phyloP scores from a whole-genome alignment of 2,113 vertebrate species.

The Leucosticte australis region DNA sequence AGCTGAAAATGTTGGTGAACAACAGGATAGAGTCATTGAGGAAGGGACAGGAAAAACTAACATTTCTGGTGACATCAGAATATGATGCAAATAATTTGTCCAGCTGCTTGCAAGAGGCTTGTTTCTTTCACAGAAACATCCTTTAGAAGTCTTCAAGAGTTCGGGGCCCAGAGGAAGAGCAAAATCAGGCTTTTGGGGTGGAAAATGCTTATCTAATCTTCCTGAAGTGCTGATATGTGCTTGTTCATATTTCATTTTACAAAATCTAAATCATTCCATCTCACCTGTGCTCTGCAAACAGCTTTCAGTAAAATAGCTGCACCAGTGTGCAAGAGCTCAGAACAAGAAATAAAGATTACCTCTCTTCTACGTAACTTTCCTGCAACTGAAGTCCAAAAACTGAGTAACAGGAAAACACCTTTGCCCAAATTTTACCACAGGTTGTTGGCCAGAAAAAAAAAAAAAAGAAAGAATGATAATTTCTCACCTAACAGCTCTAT shows the following conservation, averaged over 20 bases:
- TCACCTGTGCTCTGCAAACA: background rate
- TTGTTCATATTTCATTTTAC: background rate
- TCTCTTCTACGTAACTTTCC: background rate
- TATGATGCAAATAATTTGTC: background rate
- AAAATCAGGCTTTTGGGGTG: background rate
- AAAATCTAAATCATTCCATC: background rate
- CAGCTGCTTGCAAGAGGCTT: background rate
- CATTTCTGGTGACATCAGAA: background rate
- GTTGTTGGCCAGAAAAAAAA: background rate
- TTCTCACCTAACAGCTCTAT: background rate
- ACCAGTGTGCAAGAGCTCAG: rapidly evolving
- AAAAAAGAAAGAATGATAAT: background rate
- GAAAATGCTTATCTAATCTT: background rate
- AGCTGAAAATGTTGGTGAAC: background rate
- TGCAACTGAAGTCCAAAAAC: background rate
- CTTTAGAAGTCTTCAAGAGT: background rate
- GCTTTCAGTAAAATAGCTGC: background rate
- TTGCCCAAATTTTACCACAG: background rate
- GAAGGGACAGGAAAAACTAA: background rate
- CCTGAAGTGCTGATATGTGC: background rate
- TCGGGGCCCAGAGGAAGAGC: background rate
- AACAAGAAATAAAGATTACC: background rate
- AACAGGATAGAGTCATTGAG: background rate
- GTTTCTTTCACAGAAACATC: background rate
- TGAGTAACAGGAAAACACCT: background rate